Conservation (phyloP, 2,113 vertebrate genomes). For the Vulpes ferrilata region DNA sequence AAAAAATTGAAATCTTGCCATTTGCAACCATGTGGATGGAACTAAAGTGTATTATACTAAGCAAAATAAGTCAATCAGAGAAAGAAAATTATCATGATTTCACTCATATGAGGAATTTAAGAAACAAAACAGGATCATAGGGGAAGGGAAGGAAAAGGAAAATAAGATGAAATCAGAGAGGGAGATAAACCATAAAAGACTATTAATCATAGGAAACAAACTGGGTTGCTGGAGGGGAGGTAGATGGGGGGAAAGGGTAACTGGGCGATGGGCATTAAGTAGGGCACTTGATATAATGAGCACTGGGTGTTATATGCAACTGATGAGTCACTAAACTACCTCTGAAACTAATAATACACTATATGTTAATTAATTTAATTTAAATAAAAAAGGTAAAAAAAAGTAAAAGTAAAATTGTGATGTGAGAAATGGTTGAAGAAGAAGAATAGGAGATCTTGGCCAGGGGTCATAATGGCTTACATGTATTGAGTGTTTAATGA, state of each 20-base stretch:
- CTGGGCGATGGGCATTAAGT: neutral
- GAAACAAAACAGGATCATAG: neutral
- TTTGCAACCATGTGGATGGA: neutral
- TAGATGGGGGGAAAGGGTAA: neutral
- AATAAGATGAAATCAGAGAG: neutral
- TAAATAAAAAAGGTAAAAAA: neutral
- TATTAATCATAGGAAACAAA: neutral
- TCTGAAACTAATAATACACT: neutral
- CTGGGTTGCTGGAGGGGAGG: neutral
- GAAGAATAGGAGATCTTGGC: neutral
- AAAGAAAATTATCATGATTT: neutral
- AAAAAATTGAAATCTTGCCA: neutral
- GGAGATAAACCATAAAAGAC: neutral
- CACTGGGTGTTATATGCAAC: neutral
- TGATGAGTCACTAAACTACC: neutral
- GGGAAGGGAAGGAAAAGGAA: neutral
- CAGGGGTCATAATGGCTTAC: neutral
- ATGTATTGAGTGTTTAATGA: neutral
- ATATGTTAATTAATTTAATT: neutral
- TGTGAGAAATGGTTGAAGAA: constrained; percentile 34
- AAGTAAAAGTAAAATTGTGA: constrained; percentile 37
- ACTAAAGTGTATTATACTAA: neutral
- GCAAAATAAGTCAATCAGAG: neutral
- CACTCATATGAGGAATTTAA: neutral
- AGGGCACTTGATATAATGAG: neutral